Conservation (phyloP, 2,797 vertebrate species). For the Brachymystax lenok region DNA sequence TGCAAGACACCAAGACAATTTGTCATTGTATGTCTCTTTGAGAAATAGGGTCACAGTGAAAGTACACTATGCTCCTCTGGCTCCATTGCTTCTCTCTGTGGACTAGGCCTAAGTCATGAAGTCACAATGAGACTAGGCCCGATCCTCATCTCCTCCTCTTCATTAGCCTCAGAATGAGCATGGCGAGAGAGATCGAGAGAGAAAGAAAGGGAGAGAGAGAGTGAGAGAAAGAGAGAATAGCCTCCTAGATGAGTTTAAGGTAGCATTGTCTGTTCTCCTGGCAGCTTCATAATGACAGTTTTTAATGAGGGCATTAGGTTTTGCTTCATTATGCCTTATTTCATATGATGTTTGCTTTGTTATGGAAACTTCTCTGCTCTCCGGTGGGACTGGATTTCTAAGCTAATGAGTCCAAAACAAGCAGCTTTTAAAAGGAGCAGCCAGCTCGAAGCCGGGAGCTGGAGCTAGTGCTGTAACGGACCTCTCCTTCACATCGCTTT, state of each 20-base stretch:
- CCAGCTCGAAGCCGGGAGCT: slow-evolving; percentile 22
- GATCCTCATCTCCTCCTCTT: neutral
- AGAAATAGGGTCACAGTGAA: neutral
- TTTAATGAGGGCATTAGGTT: slow-evolving; percentile 45
- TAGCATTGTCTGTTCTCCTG: slow-evolving; percentile 19
- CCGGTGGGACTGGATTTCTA: slow-evolving; percentile 43
- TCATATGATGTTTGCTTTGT: slow-evolving; percentile 46
- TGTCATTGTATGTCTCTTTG: neutral
- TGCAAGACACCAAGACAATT: neutral
- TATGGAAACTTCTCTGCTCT: slow-evolving; percentile 36
- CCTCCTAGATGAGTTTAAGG: slow-evolving; percentile 12
- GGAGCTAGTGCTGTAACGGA: neutral
- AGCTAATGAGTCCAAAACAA: slow-evolving; percentile 57
- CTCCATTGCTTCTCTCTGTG: neutral
- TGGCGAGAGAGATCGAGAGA: neutral
- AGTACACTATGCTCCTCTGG: neutral
- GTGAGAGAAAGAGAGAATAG: neutral
- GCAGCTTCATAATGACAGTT: slow-evolving; percentile 33
- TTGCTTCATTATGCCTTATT: slow-evolving; percentile 39
- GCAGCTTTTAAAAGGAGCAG: slow-evolving; percentile 35
- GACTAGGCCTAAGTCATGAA: neutral
- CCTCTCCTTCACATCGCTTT: neutral
- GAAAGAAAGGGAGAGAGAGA: neutral
- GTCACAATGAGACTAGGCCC: neutral
- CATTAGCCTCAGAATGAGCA: neutral